Evolutionary conservation across 2,888 invertebrate genomes (phyloP).

Genomic region (Acrobasis repandana): DNA sequence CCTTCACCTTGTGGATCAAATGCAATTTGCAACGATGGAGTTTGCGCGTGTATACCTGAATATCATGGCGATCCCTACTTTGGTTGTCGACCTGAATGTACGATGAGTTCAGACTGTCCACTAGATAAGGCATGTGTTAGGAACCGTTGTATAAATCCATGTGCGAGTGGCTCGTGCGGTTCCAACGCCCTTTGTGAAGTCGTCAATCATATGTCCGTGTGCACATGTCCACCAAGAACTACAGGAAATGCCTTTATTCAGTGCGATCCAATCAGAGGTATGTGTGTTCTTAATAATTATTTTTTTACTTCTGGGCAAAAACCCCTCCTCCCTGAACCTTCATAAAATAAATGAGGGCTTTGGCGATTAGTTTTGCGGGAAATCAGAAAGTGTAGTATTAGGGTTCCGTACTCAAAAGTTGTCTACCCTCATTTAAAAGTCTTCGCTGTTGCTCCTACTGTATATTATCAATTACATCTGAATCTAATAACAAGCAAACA

Average conservation of each 20-base stretch:
- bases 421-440: no score
- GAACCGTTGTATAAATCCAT: slow-evolving; percentile 88
- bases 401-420: no score
- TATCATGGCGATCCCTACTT: slow-evolving; percentile 86
- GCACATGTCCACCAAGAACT: slow-evolving; percentile 87
- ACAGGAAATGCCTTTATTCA: slow-evolving; percentile 88
- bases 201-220: slow-evolving; percentile 89
- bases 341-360: no score
- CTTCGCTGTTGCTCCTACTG: no score
- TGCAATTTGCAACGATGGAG: slow-evolving; percentile 82
- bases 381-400: no score
- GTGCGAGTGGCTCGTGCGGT: slow-evolving; percentile 88
- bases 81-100: slow-evolving; percentile 89
- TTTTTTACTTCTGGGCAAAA: no score
- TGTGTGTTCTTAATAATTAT: not conserved
- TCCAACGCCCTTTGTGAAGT: slow-evolving; percentile 88
- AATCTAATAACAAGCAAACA: no score
- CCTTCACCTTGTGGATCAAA: slow-evolving; percentile 87
- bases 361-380: no score
- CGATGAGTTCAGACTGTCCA: slow-evolving; percentile 87
- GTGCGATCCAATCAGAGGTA: slow-evolving; percentile 73
- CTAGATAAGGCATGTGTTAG: slow-evolving; percentile 87
- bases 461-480: no score
- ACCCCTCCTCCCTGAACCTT: no score
- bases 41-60: slow-evolving; percentile 84